Base-by-base conservation (phyloP, 2,888 invertebrate species). In the Eristalis tenax region DNA sequence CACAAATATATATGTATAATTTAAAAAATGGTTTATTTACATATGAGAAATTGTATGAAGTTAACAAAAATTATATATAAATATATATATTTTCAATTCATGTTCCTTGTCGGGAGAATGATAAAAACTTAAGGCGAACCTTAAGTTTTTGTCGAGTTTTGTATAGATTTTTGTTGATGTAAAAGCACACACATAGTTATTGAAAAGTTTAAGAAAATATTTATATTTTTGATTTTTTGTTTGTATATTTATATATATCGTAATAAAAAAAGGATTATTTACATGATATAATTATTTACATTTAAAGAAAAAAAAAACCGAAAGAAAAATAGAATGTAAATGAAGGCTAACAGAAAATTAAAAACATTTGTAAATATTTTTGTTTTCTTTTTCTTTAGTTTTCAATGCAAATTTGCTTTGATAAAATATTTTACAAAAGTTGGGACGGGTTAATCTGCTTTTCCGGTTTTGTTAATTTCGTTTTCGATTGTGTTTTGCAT, bases 391-490 rank as follows among this genome's bases (percentile, higher is more conserved):
- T 64, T 73, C 50, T 64, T n/a, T 78, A 35, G n/a, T 82, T 88
- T 86, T 90, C 85, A 75, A 81, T 89, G 78, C 89, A 89, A 80
- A 86, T 89, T 68, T 84, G 86, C 50, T 50, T 89, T 88, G 71
- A 82, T 81, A 88, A 83, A 32, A 89, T 89, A 88, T 82, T 86
- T 89, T 89, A 90, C 90, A 90, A 90, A 91, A 90, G 92, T 92
- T 92, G 92, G 92, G 92, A 92, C 92, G 92, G 92, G 92, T 92
- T 92, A 92, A 92, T 90, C 92, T 92, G 92, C 92, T 92, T 92
- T 91, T 92, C 92, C 92, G 92, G 92, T 92, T 92, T 92, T 92
- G 91, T 91, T 89, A 64, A 23, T 40, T 68, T 80, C 63, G 40
- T 65, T 64, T 75, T 65, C 61, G 50, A 50, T n/a, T 50, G 50